Base-by-base conservation (phyloP, 2,888 invertebrate species). In the Troides oblongomaculatus region DNA sequence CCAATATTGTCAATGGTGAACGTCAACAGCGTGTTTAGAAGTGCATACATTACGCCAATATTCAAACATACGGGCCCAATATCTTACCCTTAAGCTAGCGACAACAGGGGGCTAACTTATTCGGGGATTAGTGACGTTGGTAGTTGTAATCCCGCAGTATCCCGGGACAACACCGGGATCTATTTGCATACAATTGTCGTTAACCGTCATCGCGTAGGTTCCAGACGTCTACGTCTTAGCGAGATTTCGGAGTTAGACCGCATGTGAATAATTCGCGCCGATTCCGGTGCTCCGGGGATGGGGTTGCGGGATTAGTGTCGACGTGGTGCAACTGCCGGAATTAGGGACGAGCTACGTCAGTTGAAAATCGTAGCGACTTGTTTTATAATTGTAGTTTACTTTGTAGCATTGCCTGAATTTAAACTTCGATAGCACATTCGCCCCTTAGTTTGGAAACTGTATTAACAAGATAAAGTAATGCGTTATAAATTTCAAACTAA, bases 161-260 rank as follows among this genome's bases (percentile, higher is more conserved):
- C 82, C 83, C 81, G 81, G 84, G 81, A 76, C 78, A 77, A 78
- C 76, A 75, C 76, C 69, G 74, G 74, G 76, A 64, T 71, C 70
- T 74, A 91, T 91, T 90, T 90, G 90, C 91, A 91, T 91, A 86
- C 82, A 81, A 84, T 85, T 75, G 82, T 85, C 85, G 89, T 91
- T 90, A 89, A 83, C 80, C 81, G 89, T 90, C 90, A 90, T 89
- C 86, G 66, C 82, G 80, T 77, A 77, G 84, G 86, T 86, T 88
- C 88, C 83, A 86, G 86, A 85, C 83, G 80, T 80, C 76, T 77
- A 74, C 80, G 84, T 86, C 85, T 85, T 83, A 84, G 81, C 78
- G 74, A 77, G 77, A 76, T 78, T 78, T 73, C 71, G 74, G 70
- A 66, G 72, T 75, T 75, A 72, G 74, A 73, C 72, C 71, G 74